Evolutionary conservation across 64 coral and sea anemone genomes (phyloP), one percentile per base, ranked within the genome.

Genomic region (Dendronephthya gigantea): DNA sequence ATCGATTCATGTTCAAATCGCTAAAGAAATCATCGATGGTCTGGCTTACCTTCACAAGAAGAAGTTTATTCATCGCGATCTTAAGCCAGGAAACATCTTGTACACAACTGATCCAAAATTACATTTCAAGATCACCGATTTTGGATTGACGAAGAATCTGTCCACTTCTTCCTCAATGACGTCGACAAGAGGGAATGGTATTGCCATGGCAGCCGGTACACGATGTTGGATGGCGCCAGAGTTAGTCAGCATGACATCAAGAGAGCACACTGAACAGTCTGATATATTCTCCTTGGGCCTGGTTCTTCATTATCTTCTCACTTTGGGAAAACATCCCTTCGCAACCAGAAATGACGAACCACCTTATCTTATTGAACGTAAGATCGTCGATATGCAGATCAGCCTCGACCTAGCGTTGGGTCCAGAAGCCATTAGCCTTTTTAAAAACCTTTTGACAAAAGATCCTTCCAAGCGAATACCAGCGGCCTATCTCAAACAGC

Each of bases 21-120:
- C 27, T 19, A 34, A 36, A 39, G 15, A 79, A 12, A 79, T 79
- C 32, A 36, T 79, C 32, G 36, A 79, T 0, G 72, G 72, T 39
- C 37, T 79, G 28, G 72, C 36, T 14, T 79, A 36, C 29, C 72
- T 79, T 34, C 72, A 79, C 72, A 10, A 90, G 6, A 76, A 82
- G 25, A 41, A 86, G 37, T 75, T 90, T n/a, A 33, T 90, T 35
- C 89, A 45, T 45, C 41, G 41, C 41, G 41, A 45, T 45, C 41
- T 45, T 11, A 45, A 45, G 11, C 41, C 41, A 6, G 41, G 41
- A 45, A 45, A 45, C 41, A 45, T 45, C 41, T 45, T 45, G 41
- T 45, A 45, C 41, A 45, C 41, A 45, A 45, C 41, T 6, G 41
- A 45, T 45, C 41, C 41, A 45, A 45, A 4, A 6, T 45, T 45